Evolutionary conservation across 2,797 vertebrate genomes (phyloP), one percentile per base, ranked within the genome.

Genomic region (Xenopus petersii): DNA sequence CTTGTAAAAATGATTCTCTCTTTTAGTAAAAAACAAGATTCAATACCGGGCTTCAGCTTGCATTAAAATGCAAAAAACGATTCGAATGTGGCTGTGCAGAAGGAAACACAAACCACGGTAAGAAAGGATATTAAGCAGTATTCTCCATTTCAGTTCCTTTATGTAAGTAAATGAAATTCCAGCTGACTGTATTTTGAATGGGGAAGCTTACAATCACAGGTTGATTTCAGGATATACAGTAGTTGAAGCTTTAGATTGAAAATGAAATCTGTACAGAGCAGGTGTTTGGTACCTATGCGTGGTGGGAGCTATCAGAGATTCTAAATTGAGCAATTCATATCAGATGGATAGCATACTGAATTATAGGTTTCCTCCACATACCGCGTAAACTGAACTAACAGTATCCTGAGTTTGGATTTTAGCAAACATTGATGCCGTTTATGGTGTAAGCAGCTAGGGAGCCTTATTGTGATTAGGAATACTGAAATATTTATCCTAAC

Each of bases 71-170:
- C 97, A 99, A 83, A 99, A 98, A 87, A 98, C 93, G 0, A 83
- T 98, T 70, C 92, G 97, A 49, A 99, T 99, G 97, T 99, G 96
- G 96, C 93, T 99, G 74, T 99, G 97, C 90, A 94, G 88, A 88
- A 94, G 84, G 83, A 97, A 96, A 82, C 95, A 98, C 89, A 96
- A 95, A 87, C 96, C 96, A 55, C 93, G 97, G 97, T 99, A 89
- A 88, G 94, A 87, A 12, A 26, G 11, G 60, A 47, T 49, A 54
- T 49, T 73, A 60, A 2, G 48, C 15, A 12, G 15, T 51, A 51
- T 66, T 71, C 58, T 68, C 26, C n/a, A 56, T 62, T 64, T 47
- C n/a, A 30, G 24, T 64, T 33, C 61, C 33, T 75, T 78, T 58
- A 36, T 56, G 11, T 13, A 10, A 64, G 26, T 58, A 12, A 58